Evolutionary conservation across 64 coral and sea anemone genomes (phyloP), one percentile per base, ranked within the genome.

Genomic region (Orbicella faveolata): DNA sequence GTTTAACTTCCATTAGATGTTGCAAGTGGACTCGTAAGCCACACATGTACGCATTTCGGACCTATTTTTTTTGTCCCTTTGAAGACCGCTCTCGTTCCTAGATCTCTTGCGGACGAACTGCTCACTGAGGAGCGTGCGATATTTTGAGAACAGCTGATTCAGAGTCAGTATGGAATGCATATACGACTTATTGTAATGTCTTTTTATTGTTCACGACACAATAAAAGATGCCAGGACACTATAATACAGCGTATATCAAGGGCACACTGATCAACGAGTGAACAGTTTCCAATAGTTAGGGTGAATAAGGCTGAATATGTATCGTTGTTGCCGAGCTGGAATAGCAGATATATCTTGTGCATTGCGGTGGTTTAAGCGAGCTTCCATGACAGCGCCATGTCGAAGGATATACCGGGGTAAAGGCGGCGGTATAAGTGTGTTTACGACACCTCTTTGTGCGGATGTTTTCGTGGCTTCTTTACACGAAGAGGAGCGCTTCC

Each of bases 391-490:
- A 52, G 65, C 15, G 13, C 64, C 82, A 72, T 25, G 67, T 14
- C 48, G 82, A 34, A n/a, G 39, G 37, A 85, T 85, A 52, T 85
- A 85, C 20, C 48, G 82, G 44, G 82, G 82, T 0, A 85, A 85
- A 72, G 82, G 65, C 7, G 82, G 65, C 26, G 82, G 82, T 25
- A 85, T 85, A 85, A 85, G 82, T 23, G 82, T 85, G 36, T 72
- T 85, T 13, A 72, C 82, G 19, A 85, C 89, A 13, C 89, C 89
- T 12, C 89, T 84, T 76, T 74, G 82, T 84, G 89, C 80, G 35
- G 89, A 91, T 16, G 72, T 91, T 57, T 91, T 91, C 63, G 89
- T 91, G 21, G 72, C 89, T 16, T 64, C 68, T 61, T 75, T 91
- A 64, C 52, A 75, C 36, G 61, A 83, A 23, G 15, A 75, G 0